phyloP scores from a whole-genome alignment of 2,888 invertebrate genomes.

The Acheta domesticus region DNA sequence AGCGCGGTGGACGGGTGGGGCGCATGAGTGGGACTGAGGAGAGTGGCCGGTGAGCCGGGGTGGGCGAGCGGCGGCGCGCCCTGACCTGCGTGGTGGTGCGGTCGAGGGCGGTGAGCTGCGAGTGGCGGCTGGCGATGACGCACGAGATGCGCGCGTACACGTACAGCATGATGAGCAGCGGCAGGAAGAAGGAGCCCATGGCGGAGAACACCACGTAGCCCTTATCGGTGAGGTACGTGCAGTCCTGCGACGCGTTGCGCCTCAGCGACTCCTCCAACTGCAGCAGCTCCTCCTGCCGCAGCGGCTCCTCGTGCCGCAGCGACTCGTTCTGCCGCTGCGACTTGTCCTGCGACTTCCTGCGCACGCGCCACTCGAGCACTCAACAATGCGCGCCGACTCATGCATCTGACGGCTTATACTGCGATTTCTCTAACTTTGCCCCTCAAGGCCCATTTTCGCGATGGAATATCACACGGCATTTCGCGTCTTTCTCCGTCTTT shows the following conservation, averaged over 20 bases:
- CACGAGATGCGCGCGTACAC: slow-evolving; percentile 88
- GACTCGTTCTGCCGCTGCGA: background rate
- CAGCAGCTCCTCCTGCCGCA: no score
- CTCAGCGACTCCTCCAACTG: background rate
- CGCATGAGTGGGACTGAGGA: no score
- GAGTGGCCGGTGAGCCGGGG: no score
- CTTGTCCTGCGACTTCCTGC: background rate
- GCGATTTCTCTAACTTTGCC: no score
- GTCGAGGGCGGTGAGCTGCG: slow-evolving; percentile 66
- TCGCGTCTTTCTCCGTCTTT: no score
- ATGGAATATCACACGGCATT: no score
- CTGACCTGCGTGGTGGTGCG: slow-evolving; percentile 40
- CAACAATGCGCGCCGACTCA: background rate
- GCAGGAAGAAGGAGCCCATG: slow-evolving; percentile 92
- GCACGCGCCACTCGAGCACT: background rate
- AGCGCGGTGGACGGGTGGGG: no score
- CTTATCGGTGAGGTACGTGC: slow-evolving; percentile 76
- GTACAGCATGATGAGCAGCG: slow-evolving; percentile 92
- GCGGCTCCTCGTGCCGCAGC: no score
- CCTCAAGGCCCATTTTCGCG: no score
- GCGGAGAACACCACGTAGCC: slow-evolving; percentile 96
- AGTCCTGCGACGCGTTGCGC: background rate
- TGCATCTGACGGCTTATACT: no score
- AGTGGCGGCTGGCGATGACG: slow-evolving; percentile 74
- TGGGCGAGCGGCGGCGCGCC: no score